phyloP scores from a whole-genome alignment of 2,888 invertebrate species.

The Ochropleura leucogaster region DNA sequence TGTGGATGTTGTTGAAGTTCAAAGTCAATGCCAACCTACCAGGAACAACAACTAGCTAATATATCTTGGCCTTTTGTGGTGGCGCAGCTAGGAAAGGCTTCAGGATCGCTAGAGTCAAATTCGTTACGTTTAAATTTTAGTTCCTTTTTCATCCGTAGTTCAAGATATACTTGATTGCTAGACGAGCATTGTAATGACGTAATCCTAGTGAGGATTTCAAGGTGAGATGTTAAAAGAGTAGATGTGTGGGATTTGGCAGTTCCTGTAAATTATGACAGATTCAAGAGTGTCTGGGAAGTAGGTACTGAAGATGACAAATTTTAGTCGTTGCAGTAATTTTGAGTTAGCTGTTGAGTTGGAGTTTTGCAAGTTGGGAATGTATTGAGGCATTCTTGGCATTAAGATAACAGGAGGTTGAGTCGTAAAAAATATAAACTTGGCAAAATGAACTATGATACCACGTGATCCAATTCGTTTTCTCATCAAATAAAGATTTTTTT shows the following conservation, averaged over 20 bases:
- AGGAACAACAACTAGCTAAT: slow-evolving; percentile 43
- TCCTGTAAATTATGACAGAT: slow-evolving; percentile 25
- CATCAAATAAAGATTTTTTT: too few species aligned
- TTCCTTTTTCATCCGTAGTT: slow-evolving; percentile 1
- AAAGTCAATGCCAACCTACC: slow-evolving; percentile 72
- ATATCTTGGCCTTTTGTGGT: slow-evolving; percentile 5
- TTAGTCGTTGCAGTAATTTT: not conserved
- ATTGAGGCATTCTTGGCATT: not conserved
- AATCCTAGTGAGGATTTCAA: slow-evolving; percentile 37
- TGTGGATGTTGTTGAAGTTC: slow-evolving; percentile 66
- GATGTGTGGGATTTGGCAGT: slow-evolving; percentile 36
- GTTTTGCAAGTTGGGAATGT: not conserved
- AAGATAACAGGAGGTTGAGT: too few species aligned
- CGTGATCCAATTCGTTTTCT: not conserved
- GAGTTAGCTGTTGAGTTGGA: too few species aligned
- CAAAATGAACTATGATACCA: not conserved
- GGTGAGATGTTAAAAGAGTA: slow-evolving; percentile 44
- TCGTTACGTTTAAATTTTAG: not conserved
- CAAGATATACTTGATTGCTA: slow-evolving; percentile 4
- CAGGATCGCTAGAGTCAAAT: not conserved
- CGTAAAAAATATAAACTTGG: not conserved
- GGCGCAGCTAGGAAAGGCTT: slow-evolving; percentile 6
- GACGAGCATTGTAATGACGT: slow-evolving; percentile 19
- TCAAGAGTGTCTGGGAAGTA: not conserved
- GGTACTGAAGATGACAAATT: not conserved